Percentiles rank a stretch among this genome's conserved stretches.
These are phyloP conservation scores for Litocranius walleri DNA, from an alignment of 2,113 vertebrate species.

Conservation along the genomic window DNA sequence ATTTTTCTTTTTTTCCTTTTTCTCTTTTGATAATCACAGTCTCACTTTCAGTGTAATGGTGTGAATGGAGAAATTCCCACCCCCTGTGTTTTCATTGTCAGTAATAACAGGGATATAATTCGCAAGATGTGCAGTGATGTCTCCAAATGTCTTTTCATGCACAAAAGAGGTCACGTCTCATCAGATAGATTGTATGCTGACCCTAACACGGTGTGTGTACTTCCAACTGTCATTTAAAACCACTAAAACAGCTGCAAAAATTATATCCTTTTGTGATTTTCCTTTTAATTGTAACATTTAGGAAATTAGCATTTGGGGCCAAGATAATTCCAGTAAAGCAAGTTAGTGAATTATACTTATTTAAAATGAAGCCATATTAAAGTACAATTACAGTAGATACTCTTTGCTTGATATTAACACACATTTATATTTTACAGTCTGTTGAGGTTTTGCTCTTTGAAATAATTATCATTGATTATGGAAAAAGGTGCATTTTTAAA, in stretches of 20 bases:
- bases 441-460: conserved; percentile 33
- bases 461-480: conserved; percentile 39
- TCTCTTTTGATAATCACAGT: conserved; percentile 7
- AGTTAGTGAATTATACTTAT: conserved; percentile 33
- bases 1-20: not conserved
- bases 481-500: conserved; percentile 35
- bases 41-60: conserved; percentile 28
- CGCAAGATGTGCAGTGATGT: not conserved
- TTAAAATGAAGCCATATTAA: conserved; percentile 48
- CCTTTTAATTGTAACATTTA: conserved; percentile 49
- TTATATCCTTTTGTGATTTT: conserved; percentile 41
- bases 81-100: not conserved
- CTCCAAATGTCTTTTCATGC: conserved; percentile 30
- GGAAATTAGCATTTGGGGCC: conserved; percentile 49
- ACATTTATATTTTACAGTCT: conserved; percentile 29
- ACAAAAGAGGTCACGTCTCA: conserved; percentile 6
- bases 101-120: conserved; percentile 11
- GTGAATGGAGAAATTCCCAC: conserved; percentile 12
- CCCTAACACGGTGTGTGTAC: not conserved
- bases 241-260: conserved; percentile 57
- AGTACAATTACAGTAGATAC: conserved; percentile 19
- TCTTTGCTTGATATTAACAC: conserved; percentile 14
- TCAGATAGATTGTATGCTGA: conserved; percentile 32
- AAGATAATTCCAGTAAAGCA: conserved; percentile 39
- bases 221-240: conserved; percentile 48